Conservation (phyloP, 2,797 vertebrate genomes). For the Antennarius maculatus region DNA sequence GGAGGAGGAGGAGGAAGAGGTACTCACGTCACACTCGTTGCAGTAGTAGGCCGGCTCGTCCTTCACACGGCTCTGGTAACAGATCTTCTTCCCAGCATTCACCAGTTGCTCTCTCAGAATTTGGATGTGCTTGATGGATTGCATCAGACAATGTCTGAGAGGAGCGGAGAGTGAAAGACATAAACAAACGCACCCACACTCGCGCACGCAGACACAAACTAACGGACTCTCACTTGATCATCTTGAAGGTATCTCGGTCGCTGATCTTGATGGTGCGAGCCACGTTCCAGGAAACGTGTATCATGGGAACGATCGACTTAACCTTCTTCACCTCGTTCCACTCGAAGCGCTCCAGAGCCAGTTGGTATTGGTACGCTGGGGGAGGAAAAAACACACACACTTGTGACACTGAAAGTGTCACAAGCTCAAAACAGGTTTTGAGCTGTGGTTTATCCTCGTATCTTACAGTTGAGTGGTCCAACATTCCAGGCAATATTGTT, state of each 20-base stretch:
- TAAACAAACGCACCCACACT: neutral
- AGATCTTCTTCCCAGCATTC: slow-evolving; percentile 91
- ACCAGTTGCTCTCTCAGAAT: slow-evolving; percentile 92
- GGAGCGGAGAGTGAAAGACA: neutral
- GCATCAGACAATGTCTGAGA: slow-evolving; percentile 94
- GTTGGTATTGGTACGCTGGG: slow-evolving; percentile 91
- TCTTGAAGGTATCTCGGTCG: slow-evolving; percentile 96
- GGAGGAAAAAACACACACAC: slow-evolving; percentile 32
- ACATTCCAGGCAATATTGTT: slow-evolving; percentile 93
- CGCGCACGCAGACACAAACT: neutral
- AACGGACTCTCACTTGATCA: slow-evolving; percentile 91
- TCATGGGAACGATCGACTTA: slow-evolving; percentile 98
- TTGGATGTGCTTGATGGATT: slow-evolving; percentile 98
- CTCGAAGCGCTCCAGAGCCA: slow-evolving; percentile 97
- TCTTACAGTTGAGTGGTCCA: slow-evolving; percentile 89
- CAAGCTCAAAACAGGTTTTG: neutral
- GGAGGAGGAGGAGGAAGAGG: neutral
- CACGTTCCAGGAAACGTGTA: slow-evolving; percentile 99
- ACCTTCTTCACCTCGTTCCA: slow-evolving; percentile 99
- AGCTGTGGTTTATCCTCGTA: neutral
- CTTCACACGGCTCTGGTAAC: slow-evolving; percentile 90
- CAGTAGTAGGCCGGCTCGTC: slow-evolving; percentile 99
- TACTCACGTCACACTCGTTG: slow-evolving; percentile 95
- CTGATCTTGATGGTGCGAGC: slow-evolving; percentile 98
- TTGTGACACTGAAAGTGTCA: neutral